These are phyloP conservation scores for Saxicola maurus DNA, from an alignment of 2,797 vertebrate genomes.

Conservation along the genomic window DNA sequence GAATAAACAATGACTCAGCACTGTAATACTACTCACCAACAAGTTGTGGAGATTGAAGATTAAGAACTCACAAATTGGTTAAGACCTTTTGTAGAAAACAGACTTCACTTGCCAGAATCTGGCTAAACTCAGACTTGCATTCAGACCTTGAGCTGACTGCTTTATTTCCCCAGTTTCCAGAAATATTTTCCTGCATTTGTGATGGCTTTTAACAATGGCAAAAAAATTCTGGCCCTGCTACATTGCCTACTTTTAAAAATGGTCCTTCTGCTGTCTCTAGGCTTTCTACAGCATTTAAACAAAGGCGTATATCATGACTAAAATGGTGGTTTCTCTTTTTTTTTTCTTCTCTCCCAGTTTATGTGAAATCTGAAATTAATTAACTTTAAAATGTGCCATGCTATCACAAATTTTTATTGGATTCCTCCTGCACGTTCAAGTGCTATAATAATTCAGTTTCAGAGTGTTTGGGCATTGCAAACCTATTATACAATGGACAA, in stretches of 20 bases:
- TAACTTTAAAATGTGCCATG: neutral
- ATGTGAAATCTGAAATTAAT: conserved; percentile 15
- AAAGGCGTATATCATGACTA: neutral
- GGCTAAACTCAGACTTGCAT: neutral
- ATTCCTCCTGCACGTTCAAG: neutral
- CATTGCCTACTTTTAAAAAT: neutral
- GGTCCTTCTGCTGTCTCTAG: neutral
- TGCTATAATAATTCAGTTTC: conserved; percentile 9
- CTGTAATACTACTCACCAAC: neutral
- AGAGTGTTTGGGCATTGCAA: neutral
- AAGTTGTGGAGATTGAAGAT: neutral
- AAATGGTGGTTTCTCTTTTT: neutral
- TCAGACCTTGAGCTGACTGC: neutral
- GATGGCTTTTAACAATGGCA: neutral
- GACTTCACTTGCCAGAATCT: neutral
- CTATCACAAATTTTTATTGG: neutral
- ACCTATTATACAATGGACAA: neutral
- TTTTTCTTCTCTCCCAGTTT: neutral
- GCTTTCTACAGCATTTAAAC: neutral
- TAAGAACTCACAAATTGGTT: neutral
- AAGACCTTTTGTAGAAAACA: neutral
- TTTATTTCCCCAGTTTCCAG: neutral
- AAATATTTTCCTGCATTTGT: neutral
- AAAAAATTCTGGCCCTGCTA: neutral
- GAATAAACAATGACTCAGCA: neutral